Percentiles rank a stretch among this genome's conserved stretches.
Evolutionary conservation across 2,113 vertebrate genomes (phyloP).

Genomic region (Brienomyrus longianalis): DNA sequence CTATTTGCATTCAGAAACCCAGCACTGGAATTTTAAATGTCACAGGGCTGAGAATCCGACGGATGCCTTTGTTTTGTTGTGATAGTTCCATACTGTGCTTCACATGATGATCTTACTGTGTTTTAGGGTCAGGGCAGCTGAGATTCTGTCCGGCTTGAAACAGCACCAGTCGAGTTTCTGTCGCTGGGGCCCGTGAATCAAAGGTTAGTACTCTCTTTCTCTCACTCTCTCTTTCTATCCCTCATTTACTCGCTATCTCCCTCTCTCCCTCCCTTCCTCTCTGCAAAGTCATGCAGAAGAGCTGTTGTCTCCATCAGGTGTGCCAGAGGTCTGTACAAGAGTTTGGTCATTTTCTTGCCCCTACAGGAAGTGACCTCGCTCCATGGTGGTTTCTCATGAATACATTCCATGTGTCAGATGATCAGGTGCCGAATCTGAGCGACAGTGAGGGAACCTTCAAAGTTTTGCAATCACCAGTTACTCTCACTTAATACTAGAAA

Average conservation of each 20-base stretch:
- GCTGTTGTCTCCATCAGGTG: constrained; percentile 29
- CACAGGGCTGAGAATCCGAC: background rate
- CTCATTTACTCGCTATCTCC: constrained; percentile 19
- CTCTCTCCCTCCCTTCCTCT: constrained; percentile 24
- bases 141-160: background rate
- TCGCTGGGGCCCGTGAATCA: constrained; percentile 27
- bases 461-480: constrained; percentile 2
- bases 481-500: background rate
- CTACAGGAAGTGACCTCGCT: background rate
- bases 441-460: background rate
- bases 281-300: constrained; percentile 20
- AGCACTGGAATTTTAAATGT: background rate
- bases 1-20: background rate
- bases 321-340: constrained; percentile 31
- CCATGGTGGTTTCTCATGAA: no score
- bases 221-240: constrained; percentile 23
- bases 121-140: constrained; percentile 1
- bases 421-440: background rate
- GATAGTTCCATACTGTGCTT: constrained; percentile 16
- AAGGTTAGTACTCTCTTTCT: constrained; percentile 46
- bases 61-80: background rate
- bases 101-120: background rate
- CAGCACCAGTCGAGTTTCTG: constrained; percentile 16
- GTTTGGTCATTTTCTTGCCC: constrained; percentile 20
- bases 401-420: background rate